phyloP scores from a whole-genome alignment of 2,888 invertebrate genomes.

The Dusona sp. region DNA sequence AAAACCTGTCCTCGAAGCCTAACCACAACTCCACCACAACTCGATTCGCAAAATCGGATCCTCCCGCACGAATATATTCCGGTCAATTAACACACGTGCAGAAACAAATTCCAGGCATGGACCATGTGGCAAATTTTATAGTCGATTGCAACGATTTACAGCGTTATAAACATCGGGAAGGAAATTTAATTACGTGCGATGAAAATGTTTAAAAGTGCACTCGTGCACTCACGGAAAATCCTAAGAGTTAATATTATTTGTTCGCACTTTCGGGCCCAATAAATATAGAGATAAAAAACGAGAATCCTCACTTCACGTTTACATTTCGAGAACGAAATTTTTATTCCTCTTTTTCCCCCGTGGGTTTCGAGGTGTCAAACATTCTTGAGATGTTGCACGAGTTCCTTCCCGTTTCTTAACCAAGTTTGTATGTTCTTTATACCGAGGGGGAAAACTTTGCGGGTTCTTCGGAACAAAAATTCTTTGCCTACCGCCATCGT shows the following conservation, averaged over 20 bases:
- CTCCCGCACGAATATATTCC: conserved; percentile 24
- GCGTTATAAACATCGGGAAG: background rate
- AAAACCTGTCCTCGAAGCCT: conserved; percentile 46
- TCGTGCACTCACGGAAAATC: background rate
- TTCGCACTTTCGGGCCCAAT: conserved; percentile 5
- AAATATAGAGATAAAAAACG: background rate
- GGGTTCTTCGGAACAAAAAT: conserved; percentile 20
- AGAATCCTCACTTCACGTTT: conserved; percentile 40
- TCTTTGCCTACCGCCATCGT: conserved; percentile 3
- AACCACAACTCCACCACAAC: conserved; percentile 66
- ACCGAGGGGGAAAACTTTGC: conserved; percentile 9
- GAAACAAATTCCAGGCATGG: conserved; percentile 6
- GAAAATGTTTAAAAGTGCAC: background rate
- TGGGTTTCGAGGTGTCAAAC: conserved; percentile 47
- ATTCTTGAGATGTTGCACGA: conserved; percentile 42
- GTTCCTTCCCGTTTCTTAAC: conserved; percentile 3
- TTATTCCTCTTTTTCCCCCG: conserved; percentile 4
- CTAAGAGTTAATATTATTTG: background rate
- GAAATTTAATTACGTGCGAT: conserved; percentile 1
- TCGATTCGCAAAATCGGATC: conserved; percentile 35
- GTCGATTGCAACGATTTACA: background rate
- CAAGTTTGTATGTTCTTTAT: conserved; percentile 40
- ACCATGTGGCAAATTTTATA: conserved; percentile 4
- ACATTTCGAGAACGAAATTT: conserved; percentile 27
- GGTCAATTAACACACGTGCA: conserved; percentile 14